A percentile compares a stretch with the other conserved stretches of the same genome.
These are phyloP conservation scores for Phragmatobia fuliginosa DNA, from an alignment of 2,888 invertebrate species.

Conservation along the genomic window DNA sequence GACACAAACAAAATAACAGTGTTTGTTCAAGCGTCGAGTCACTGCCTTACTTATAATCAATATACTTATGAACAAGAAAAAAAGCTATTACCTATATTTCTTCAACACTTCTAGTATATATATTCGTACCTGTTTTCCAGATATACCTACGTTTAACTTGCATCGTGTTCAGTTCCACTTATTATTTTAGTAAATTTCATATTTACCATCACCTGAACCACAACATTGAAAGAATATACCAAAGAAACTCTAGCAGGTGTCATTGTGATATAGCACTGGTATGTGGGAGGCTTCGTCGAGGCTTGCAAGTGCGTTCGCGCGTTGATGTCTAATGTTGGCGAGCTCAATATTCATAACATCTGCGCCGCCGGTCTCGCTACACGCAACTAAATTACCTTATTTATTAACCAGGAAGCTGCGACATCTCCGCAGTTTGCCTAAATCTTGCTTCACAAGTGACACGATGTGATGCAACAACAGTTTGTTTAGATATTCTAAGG, in stretches of 20 bases:
- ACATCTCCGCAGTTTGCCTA: background rate
- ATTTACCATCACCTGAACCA: background rate
- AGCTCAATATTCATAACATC: slow-evolving; percentile 10
- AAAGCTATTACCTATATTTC: background rate
- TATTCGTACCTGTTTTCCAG: background rate
- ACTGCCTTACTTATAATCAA: background rate
- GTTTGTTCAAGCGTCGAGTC: background rate
- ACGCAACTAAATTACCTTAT: slow-evolving; percentile 6
- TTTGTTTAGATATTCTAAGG: background rate
- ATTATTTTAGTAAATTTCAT: background rate
- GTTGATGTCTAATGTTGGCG: slow-evolving; percentile 53
- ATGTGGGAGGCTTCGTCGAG: slow-evolving; percentile 11
- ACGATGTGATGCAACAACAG: background rate
- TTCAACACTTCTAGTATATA: background rate
- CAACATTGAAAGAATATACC: background rate
- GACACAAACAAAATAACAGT: background rate
- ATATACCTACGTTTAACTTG: background rate
- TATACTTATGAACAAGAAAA: background rate
- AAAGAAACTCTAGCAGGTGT: background rate
- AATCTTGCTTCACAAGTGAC: background rate
- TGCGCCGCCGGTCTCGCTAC: slow-evolving; percentile 2
- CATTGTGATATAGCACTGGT: background rate
- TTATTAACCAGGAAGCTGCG: slow-evolving; percentile 13
- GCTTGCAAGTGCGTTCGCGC: slow-evolving; percentile 26
- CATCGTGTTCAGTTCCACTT: background rate